phyloP scores from a whole-genome alignment of 2,888 invertebrate genomes.

The Phytoseiulus persimilis region DNA sequence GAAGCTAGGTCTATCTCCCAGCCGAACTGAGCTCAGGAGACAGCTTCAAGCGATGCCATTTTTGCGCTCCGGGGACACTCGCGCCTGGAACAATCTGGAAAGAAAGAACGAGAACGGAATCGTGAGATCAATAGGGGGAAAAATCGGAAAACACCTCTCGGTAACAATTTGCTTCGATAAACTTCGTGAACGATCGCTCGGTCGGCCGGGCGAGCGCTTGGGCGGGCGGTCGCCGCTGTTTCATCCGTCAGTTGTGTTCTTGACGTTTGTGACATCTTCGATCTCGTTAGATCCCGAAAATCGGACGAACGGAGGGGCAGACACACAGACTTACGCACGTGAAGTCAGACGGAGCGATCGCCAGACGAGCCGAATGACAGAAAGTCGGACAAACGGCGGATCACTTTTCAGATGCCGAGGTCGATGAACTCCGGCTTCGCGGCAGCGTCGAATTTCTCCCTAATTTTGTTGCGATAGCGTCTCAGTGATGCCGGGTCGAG shows the following conservation, averaged over 20 bases:
- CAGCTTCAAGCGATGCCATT: background rate
- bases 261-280: background rate
- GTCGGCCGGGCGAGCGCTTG: background rate
- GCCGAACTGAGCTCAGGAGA: background rate
- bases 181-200: background rate
- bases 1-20: background rate
- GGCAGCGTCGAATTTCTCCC: background rate
- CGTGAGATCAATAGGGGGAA: background rate
- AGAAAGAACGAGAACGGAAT: background rate
- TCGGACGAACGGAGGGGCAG: background rate
- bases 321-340: background rate
- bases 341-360: background rate
- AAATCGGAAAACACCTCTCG: background rate
- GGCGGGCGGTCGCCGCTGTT: background rate
- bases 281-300: background rate
- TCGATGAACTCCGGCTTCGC: background rate
- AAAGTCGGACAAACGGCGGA: background rate
- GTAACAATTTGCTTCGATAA: background rate
- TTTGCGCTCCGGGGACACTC: background rate
- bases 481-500: background rate
- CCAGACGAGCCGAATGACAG: background rate
- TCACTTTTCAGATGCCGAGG: background rate
- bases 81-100: background rate
- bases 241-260: background rate
- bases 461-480: background rate